Evolutionary conservation across 1,140 invertebrate genomes (phyloP).

Genomic region (Linepithema humile): DNA sequence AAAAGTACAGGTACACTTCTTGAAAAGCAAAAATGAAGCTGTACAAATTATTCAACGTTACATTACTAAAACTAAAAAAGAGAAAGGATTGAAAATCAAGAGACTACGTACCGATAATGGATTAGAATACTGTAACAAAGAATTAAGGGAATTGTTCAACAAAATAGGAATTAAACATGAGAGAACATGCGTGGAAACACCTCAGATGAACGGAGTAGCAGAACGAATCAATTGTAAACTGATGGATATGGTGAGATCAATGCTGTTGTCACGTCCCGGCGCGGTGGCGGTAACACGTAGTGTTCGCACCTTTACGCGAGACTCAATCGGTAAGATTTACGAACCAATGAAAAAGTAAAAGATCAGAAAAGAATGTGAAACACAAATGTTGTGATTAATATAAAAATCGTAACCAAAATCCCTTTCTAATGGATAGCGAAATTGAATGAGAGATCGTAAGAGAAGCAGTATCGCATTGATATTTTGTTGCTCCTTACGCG

Average conservation of each 20-base stretch:
- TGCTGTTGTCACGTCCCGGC: background rate
- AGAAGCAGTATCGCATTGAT: no score
- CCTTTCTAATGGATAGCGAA: no score
- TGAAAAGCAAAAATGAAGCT: conserved; percentile 30
- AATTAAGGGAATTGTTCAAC: background rate
- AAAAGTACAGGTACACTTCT: background rate
- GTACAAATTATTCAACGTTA: background rate
- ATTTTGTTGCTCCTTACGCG: no score
- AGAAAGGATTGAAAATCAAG: conserved; percentile 5
- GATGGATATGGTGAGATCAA: background rate
- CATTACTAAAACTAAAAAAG: background rate
- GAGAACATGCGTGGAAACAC: background rate
- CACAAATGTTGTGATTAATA: no score
- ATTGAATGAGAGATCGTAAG: no score
- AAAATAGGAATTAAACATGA: conserved; percentile 5
- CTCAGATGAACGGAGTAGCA: no score
- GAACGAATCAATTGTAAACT: background rate
- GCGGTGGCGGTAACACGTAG: no score
- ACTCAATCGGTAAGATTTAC: no score
- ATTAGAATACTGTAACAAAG: background rate
- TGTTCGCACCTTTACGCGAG: no score
- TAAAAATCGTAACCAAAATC: no score
- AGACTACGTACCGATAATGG: conserved; percentile 27
- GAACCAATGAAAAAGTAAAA: no score
- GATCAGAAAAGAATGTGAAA: no score